Evolutionary conservation across 2,888 invertebrate species (phyloP), one percentile per base, ranked within the genome.

Genomic region (Aporophyla nigra): DNA sequence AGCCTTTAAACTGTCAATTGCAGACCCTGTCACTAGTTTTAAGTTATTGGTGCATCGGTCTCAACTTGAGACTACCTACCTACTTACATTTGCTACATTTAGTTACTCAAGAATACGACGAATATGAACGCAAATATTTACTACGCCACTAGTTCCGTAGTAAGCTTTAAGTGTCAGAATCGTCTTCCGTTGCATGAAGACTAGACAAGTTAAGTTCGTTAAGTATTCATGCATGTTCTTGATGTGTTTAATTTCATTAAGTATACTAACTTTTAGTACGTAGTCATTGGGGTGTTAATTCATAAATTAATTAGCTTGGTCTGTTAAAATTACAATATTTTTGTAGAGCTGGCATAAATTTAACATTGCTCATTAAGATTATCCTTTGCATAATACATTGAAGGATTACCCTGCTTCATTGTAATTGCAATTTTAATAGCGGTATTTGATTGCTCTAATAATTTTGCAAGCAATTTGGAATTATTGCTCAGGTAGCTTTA

Each of bases 1-100:
- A 71, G 78, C 78, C 77, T 82, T 87, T 74, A 80, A 83, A 76
- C 83, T 82, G 85, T 88, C 82, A 78, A 81, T 80, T 82, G 74
- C 80, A 79, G 76, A 80, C 76, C 76, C 76, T 63, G 76, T 78
- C 76, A 79, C 71, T 78, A 82, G 71, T 74, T 78, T 75, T 76
- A 77, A 82, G 69, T 76, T 77, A 83, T 80, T 84, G 76, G 70
- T 80, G 74, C 78, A 82, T 76, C 66, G 61, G 62, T 74, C 33
- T 67, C 5, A 61, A 81, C 56, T 81, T 59, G 67, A 63, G 67
- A 70, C 69, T 19, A 54, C 19, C 43, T 78, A 62, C 27, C 33
- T 78, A 62, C 27, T 16, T 24, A 81, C 51, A 54, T 80, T 58
- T 16, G 5, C 43, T 49, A 33, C 7, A 67, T 56, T 58, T 71